Percentiles rank a stretch among this genome's conserved stretches.
Evolutionary conservation across 2,113 vertebrate species (phyloP).

Genomic region (Piprites chloris): DNA sequence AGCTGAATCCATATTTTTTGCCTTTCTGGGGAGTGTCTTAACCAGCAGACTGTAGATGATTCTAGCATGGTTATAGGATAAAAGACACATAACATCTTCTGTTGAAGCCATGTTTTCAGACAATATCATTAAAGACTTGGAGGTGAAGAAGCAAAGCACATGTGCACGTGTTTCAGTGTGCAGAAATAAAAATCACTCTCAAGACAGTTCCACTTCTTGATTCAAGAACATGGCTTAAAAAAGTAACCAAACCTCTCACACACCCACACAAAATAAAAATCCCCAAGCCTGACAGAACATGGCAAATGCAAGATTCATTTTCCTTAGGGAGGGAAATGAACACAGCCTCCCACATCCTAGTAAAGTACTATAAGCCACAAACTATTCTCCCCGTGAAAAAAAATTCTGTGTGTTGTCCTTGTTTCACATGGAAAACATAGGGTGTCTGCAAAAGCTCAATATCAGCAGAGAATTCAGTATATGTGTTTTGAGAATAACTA

Average conservation of each 20-base stretch:
- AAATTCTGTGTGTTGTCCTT: neutral
- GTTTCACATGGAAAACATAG: neutral
- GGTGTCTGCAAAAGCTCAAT: neutral
- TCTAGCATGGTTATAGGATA: neutral
- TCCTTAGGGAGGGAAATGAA: neutral
- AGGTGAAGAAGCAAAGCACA: neutral
- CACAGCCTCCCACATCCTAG: neutral
- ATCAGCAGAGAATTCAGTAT: neutral
- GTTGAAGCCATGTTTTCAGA: neutral
- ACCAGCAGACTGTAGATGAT: neutral
- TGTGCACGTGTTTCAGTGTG: neutral
- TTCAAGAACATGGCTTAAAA: neutral
- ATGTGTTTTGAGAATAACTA: neutral
- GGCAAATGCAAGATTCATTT: neutral
- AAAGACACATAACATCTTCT: neutral
- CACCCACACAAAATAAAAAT: neutral
- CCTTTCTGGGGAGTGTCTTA: neutral
- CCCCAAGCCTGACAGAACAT: neutral
- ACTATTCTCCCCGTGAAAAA: neutral
- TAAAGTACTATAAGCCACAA: neutral
- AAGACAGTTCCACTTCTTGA: neutral
- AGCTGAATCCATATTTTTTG: neutral
- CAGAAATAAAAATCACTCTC: neutral
- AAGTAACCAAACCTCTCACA: neutral
- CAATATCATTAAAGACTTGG: neutral